Conservation (phyloP, 2,797 vertebrate genomes). For the Pogonophryne albipinna region DNA sequence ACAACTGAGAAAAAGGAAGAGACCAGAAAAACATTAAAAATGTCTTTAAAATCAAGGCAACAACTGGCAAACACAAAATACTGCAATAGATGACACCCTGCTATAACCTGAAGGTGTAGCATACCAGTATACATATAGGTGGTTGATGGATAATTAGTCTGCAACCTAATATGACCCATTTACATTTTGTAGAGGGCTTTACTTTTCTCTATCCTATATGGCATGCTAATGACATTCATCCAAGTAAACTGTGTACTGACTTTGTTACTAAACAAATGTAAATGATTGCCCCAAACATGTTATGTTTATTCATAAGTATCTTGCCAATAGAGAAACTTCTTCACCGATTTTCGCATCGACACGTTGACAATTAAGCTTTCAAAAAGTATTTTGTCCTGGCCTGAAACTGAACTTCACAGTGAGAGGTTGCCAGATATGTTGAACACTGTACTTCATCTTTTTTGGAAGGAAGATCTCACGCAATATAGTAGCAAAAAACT, state of each 20-base stretch:
- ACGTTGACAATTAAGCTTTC: background rate
- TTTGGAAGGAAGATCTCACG: background rate
- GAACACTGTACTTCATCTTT: background rate
- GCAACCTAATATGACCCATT: background rate
- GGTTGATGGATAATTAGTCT: background rate
- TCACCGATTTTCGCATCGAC: constrained; percentile 18
- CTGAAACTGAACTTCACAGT: constrained; percentile 22
- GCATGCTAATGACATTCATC: background rate
- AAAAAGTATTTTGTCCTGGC: constrained; percentile 11
- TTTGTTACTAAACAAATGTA: constrained; percentile 11
- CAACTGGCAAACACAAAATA: background rate
- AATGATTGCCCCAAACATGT: constrained; percentile 14
- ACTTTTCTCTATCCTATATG: background rate
- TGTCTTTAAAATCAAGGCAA: background rate
- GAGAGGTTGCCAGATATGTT: constrained; percentile 1
- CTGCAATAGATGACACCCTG: background rate
- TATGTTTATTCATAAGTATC: constrained; percentile 32
- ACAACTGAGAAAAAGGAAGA: background rate
- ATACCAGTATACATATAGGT: background rate
- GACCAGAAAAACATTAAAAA: constrained; percentile 2
- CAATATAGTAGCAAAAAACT: background rate
- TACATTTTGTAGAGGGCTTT: background rate
- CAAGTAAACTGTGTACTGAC: constrained; percentile 1
- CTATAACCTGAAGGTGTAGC: background rate
- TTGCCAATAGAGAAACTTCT: constrained; percentile 25